These are phyloP conservation scores for Popillia japonica DNA, from an alignment of 1,140 invertebrate genomes.

Conservation along the genomic window DNA sequence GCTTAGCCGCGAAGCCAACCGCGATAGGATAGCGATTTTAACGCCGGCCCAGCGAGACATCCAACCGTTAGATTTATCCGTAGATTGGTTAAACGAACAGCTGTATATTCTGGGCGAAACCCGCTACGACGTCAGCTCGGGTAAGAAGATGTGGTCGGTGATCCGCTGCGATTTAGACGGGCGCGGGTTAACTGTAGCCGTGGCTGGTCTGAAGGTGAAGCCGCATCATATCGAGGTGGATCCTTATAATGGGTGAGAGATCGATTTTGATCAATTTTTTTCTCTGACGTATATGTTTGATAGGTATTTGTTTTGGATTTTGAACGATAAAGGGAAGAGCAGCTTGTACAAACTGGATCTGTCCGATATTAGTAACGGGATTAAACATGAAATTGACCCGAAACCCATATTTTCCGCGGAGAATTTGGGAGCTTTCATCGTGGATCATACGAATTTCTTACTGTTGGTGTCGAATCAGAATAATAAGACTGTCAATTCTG, in stretches of 20 bases:
- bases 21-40: slow-evolving; percentile 63
- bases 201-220: slow-evolving; percentile 70
- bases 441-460: slow-evolving; percentile 83
- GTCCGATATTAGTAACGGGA: slow-evolving; percentile 73
- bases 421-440: slow-evolving; percentile 75
- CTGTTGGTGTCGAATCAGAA: slow-evolving; percentile 78
- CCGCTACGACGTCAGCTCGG: slow-evolving; percentile 53
- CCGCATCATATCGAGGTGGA: slow-evolving; percentile 86
- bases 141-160: slow-evolving; percentile 71
- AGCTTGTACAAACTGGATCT: slow-evolving; percentile 84
- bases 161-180: slow-evolving; percentile 78
- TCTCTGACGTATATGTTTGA: not conserved
- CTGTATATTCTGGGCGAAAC: slow-evolving; percentile 79
- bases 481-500: slow-evolving; percentile 79
- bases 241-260: slow-evolving; percentile 84
- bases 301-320: slow-evolving; percentile 85
- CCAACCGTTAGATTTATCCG: slow-evolving; percentile 72
- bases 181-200: slow-evolving; percentile 70
- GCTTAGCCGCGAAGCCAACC: slow-evolving; percentile 56
- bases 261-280: not conserved
- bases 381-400: slow-evolving; percentile 67
- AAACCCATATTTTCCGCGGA: slow-evolving; percentile 67
- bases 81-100: slow-evolving; percentile 88
- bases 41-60: slow-evolving; percentile 67
- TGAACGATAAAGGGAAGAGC: slow-evolving; percentile 64